Percentiles rank a stretch among this genome's conserved stretches.
Evolutionary conservation across 2,797 vertebrate species (phyloP).

Genomic region (Semaprochilodus insignis): DNA sequence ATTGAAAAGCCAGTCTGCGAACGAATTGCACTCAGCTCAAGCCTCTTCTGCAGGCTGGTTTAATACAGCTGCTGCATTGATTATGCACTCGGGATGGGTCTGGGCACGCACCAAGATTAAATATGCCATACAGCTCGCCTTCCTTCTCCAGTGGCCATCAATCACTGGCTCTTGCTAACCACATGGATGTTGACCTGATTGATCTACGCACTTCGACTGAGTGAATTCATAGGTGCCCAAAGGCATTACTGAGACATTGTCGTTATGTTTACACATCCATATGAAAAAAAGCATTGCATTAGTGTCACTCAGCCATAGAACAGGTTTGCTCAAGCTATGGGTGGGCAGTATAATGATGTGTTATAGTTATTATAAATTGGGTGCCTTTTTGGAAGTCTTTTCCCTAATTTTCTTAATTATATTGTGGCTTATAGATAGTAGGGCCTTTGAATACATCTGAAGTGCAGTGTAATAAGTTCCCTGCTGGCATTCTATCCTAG

Average conservation of each 20-base stretch:
- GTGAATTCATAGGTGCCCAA: neutral
- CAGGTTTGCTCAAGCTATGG: neutral
- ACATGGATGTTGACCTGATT: constrained; percentile 17
- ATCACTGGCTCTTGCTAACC: constrained; percentile 39
- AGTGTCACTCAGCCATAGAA: constrained; percentile 7
- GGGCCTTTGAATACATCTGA: no score
- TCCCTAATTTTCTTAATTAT: no score
- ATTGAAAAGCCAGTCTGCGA: neutral
- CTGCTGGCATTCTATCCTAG: no score
- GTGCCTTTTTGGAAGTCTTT: no score
- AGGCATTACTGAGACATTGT: constrained; percentile 12
- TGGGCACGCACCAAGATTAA: constrained; percentile 50
- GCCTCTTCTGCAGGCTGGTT: neutral
- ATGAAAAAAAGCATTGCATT: constrained; percentile 1
- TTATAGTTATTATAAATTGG: no score
- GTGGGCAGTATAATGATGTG: neutral
- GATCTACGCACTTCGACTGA: constrained; percentile 20
- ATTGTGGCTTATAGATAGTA: no score
- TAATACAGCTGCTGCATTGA: constrained; percentile 38
- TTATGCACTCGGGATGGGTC: constrained; percentile 40
- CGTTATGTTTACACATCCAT: neutral
- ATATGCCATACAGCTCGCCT: constrained; percentile 35
- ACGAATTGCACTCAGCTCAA: neutral
- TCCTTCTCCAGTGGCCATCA: constrained; percentile 27
- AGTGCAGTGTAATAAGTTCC: no score